These are phyloP conservation scores for Gallinago solitaria DNA, from an alignment of 2,797 vertebrate species.

Conservation along the genomic window DNA sequence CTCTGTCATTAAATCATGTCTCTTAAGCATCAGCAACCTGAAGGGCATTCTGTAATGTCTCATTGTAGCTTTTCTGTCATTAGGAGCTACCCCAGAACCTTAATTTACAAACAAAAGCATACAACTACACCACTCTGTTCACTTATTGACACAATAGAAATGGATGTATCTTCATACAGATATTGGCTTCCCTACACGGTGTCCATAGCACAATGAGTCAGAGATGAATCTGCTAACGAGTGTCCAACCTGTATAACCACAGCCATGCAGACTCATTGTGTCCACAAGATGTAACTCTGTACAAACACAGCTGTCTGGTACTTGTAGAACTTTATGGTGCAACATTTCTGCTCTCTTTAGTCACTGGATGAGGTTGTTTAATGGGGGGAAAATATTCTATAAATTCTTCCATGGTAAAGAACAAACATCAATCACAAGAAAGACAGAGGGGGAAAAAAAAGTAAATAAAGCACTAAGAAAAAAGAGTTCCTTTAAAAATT, in stretches of 20 bases:
- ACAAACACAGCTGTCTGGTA: background rate
- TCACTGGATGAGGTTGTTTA: background rate
- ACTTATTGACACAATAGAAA: background rate
- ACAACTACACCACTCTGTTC: background rate
- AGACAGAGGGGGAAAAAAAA: fast-evolving
- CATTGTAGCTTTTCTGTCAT: background rate
- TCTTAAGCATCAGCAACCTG: background rate
- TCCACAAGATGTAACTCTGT: background rate
- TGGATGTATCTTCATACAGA: background rate
- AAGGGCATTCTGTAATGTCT: background rate
- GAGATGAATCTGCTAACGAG: background rate
- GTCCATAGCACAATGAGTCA: background rate
- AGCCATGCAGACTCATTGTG: background rate
- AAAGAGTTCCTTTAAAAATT: background rate
- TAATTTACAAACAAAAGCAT: background rate
- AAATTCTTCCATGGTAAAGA: background rate
- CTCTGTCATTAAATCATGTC: background rate
- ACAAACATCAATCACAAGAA: background rate
- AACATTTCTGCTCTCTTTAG: background rate
- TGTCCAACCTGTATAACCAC: background rate
- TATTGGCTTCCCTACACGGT: background rate
- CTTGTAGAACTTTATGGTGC: background rate
- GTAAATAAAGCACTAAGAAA: background rate
- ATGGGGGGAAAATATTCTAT: background rate
- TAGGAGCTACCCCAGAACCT: background rate